Conservation (phyloP, 2,888 invertebrate species). For the Napeogenes sylphis region DNA sequence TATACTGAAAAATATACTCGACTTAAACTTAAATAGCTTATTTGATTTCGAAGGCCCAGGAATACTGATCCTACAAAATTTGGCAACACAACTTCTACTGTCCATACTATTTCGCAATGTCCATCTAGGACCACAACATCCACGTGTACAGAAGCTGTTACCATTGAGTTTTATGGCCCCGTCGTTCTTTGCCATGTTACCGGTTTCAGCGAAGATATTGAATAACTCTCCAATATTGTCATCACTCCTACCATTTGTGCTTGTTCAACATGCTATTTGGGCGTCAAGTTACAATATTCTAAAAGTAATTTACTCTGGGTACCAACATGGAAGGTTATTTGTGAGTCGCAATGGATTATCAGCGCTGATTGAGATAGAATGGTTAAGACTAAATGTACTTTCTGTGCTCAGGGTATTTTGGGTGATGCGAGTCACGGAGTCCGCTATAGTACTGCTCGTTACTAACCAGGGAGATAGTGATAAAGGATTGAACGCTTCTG, state of each 20-base stretch:
- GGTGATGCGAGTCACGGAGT: slow-evolving; percentile 85
- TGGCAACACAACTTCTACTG: slow-evolving; percentile 83
- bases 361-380: slow-evolving; percentile 91
- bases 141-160: slow-evolving; percentile 79
- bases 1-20: slow-evolving; percentile 84
- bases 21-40: slow-evolving; percentile 81
- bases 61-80: slow-evolving; percentile 82
- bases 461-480: slow-evolving; percentile 71
- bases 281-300: slow-evolving; percentile 83
- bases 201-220: slow-evolving; percentile 80
- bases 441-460: slow-evolving; percentile 75
- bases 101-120: slow-evolving; percentile 83
- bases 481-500: slow-evolving; percentile 67
- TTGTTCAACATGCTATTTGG: slow-evolving; percentile 87
- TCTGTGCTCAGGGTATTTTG: slow-evolving; percentile 93
- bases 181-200: slow-evolving; percentile 81
- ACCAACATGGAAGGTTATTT: slow-evolving; percentile 84
- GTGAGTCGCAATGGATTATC: slow-evolving; percentile 90
- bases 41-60: slow-evolving; percentile 81
- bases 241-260: slow-evolving; percentile 82
- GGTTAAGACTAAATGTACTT: slow-evolving; percentile 92
- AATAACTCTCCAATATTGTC: slow-evolving; percentile 85
- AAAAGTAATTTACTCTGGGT: slow-evolving; percentile 84
- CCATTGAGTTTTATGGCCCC: slow-evolving; percentile 85
- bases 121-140: slow-evolving; percentile 82